Conservation (phyloP, 2,113 vertebrate species). For the Hucho hucho region DNA sequence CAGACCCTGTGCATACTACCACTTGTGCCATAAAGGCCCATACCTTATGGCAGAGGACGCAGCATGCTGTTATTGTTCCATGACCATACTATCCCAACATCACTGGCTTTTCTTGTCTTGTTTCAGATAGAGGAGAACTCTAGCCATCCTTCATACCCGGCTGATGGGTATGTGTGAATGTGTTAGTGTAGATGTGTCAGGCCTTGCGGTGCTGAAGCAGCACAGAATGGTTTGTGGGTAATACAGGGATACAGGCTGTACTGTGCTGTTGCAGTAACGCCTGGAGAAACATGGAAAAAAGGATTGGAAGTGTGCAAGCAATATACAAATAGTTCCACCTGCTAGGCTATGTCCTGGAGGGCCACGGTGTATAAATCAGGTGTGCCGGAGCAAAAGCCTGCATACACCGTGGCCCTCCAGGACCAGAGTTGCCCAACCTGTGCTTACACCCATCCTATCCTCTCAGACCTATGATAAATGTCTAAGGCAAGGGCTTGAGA, state of each 20-base stretch:
- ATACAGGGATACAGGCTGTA: slow-evolving; percentile 88
- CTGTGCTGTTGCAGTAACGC: slow-evolving; percentile 91
- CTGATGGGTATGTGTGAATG: neutral
- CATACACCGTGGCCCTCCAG: too few relatives aligned
- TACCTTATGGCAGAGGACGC: too few relatives aligned
- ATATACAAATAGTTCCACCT: neutral
- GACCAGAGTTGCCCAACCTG: too few relatives aligned
- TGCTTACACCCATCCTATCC: neutral
- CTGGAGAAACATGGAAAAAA: slow-evolving; percentile 59
- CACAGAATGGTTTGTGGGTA: slow-evolving; percentile 94
- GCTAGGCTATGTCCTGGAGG: too few relatives aligned
- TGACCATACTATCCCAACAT: neutral
- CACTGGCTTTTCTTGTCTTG: neutral
- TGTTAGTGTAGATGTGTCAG: slow-evolving; percentile 4
- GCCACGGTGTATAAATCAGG: neutral
- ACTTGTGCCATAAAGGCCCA: too few relatives aligned
- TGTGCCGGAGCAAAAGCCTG: too few relatives aligned
- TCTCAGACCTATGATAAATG: neutral
- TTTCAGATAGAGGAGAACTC: neutral
- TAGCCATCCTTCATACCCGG: neutral
- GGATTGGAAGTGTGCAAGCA: slow-evolving; percentile 10
- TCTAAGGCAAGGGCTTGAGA: too few relatives aligned
- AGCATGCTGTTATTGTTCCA: neutral
- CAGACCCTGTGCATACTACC: too few relatives aligned
- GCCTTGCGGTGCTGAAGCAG: slow-evolving; percentile 89